Conservation (phyloP, 2,888 invertebrate genomes). For the Acanthosepion lycidas region DNA sequence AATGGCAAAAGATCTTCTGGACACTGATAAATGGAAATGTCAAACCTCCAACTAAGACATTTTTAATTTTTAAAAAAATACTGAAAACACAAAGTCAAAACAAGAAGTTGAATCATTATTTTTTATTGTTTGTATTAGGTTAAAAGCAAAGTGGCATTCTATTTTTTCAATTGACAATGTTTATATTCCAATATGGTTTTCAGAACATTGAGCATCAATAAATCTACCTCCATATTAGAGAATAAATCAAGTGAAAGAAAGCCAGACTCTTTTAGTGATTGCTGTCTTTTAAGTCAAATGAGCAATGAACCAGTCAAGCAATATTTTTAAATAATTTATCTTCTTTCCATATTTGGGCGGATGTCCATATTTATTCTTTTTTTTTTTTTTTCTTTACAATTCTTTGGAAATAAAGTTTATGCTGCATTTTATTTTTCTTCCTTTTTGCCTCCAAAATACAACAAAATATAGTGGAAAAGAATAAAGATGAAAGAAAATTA, state of each 20-base stretch:
- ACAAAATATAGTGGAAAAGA: background rate
- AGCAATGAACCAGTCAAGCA: background rate
- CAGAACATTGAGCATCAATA: background rate
- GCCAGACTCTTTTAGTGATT: background rate
- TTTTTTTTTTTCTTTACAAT: background rate
- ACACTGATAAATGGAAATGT: background rate
- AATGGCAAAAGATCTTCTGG: background rate
- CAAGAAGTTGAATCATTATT: background rate
- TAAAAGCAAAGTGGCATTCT: background rate
- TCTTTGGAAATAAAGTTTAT: background rate
- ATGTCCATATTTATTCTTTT: background rate
- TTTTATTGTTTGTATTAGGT: constrained; percentile 15
- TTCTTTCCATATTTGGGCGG: background rate
- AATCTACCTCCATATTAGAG: background rate
- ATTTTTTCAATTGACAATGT: background rate
- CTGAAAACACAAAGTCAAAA: background rate
- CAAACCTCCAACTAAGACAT: background rate
- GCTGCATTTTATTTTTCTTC: background rate
- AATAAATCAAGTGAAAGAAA: background rate
- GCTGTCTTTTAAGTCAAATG: background rate
- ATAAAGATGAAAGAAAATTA: background rate
- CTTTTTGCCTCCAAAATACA: background rate
- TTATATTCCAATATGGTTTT: background rate
- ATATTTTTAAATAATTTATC: background rate
- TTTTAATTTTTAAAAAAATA: background rate